Conservation (phyloP, 2,797 vertebrate species). For the Lagorchestes hirsutus region DNA sequence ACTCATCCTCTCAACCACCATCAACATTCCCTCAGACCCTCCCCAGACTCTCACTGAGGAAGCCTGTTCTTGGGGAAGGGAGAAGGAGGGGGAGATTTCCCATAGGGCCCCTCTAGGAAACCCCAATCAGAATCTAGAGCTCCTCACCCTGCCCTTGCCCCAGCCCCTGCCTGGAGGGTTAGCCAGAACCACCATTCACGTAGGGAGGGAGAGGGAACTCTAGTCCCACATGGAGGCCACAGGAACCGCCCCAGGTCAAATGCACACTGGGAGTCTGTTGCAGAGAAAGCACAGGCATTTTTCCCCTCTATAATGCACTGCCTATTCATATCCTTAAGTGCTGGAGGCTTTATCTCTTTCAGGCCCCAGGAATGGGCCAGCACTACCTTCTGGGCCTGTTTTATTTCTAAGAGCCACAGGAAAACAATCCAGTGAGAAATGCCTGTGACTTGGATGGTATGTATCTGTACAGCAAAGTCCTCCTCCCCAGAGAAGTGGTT, state of each 20-base stretch:
- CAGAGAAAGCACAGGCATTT: neutral
- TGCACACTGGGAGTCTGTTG: neutral
- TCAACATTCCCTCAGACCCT: neutral
- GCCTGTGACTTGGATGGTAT: neutral
- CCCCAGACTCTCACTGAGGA: conserved; percentile 24
- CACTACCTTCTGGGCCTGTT: neutral
- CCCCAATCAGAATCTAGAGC: conserved; percentile 54
- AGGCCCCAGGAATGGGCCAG: neutral
- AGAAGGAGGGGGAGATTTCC: neutral
- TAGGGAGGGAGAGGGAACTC: neutral
- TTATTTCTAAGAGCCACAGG: neutral
- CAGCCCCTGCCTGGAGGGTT: neutral
- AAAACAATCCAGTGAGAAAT: neutral
- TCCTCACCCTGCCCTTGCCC: conserved; percentile 67
- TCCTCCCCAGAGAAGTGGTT: neutral
- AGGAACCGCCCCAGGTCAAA: neutral
- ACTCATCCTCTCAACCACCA: neutral
- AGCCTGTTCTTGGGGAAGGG: conserved; percentile 6
- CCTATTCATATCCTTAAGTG: neutral
- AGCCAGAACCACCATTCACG: neutral
- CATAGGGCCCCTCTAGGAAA: conserved; percentile 46
- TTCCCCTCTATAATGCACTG: neutral
- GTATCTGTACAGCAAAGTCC: neutral
- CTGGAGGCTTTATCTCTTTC: neutral
- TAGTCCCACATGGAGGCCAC: neutral